Evolutionary conservation across 2,888 invertebrate species (phyloP).

Genomic region (Listrodromus nycthemerus): DNA sequence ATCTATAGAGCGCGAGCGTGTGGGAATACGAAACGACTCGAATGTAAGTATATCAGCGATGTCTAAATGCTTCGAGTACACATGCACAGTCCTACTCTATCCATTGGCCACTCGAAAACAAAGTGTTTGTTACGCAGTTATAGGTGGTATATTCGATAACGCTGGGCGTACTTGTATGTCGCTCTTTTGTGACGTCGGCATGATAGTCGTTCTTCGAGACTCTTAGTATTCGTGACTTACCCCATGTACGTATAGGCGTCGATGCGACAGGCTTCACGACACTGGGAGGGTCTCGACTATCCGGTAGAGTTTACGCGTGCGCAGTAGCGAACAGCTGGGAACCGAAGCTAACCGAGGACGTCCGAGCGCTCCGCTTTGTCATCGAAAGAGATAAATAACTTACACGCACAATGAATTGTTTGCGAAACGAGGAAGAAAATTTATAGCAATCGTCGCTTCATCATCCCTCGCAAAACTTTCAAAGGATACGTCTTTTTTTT

Average conservation of each 20-base stretch:
- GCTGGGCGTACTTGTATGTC: constrained; percentile 10
- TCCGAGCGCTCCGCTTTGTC: constrained; percentile 29
- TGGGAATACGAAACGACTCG: constrained; percentile 7
- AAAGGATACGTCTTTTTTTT: neutral
- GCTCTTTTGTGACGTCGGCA: constrained; percentile 1
- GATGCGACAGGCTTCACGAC: neutral
- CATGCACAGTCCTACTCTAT: constrained; percentile 35
- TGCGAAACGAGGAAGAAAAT: neutral
- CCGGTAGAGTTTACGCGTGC: constrained; percentile 58
- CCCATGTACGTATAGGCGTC: constrained; percentile 5
- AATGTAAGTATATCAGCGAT: constrained; percentile 47
- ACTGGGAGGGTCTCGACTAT: constrained; percentile 69
- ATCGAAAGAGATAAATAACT: neutral
- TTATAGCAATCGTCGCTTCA: neutral
- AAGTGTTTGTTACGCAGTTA: constrained; percentile 62
- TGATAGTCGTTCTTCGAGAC: constrained; percentile 21
- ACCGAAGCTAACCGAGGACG: constrained; percentile 19
- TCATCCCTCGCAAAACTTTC: neutral
- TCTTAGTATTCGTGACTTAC: constrained; percentile 42
- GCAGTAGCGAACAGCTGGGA: constrained; percentile 10
- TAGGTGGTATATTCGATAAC: constrained; percentile 27
- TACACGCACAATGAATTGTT: neutral
- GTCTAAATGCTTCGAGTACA: constrained; percentile 59
- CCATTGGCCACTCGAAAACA: constrained; percentile 66
- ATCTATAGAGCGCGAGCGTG: constrained; percentile 11